Evolutionary conservation across 2,113 vertebrate genomes (phyloP), one percentile per base, ranked within the genome.

Genomic region (Urocolius indicus): DNA sequence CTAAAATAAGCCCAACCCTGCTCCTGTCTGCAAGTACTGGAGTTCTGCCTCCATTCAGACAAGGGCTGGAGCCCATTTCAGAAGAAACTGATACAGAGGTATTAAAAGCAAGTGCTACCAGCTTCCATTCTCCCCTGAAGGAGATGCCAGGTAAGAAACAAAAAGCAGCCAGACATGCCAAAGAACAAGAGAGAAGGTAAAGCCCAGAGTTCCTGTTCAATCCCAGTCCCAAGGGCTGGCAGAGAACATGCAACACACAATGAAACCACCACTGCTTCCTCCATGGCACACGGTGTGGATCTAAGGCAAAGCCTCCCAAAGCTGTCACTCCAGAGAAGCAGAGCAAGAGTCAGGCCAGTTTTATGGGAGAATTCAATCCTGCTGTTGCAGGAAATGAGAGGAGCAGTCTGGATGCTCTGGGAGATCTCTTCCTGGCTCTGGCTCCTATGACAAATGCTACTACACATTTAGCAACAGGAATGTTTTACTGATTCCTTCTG

Each of bases 261-360:
- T 0, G 2, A 46, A 66, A 62, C 30, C 4, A 3, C 65, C 20
- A 20, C 65, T 17, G 49, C 45, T 27, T 71, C 71, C 71, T 38
- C 36, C n/a, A 3, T 1, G 1, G 51, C 26, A 20, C 1, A 2
- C 8, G 30, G 9, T 7, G 29, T 3, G 19, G 43, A 69, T 16
- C 46, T 38, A 59, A 55, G 24, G 82, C 46, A 52, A 83, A 65
- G 17, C 41, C 52, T 49, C 43, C 59, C 55, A 13, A 65, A 5
- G 6, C n/a, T 27, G 46, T 49, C 20, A 3, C n/a, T 41, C 16
- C 41, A 3, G n/a, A 71, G 57, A 6, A 54, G 6, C 5, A 1
- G 16, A 75, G n/a, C n/a, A 29, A 19, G n/a, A 55, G 41, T 15
- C 41, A 41, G 67, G 29, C 11, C 67, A 24, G 48, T n/a, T 27